These are phyloP conservation scores for Agraylea sexmaculata DNA, from an alignment of 1,140 invertebrate genomes.

Conservation along the genomic window DNA sequence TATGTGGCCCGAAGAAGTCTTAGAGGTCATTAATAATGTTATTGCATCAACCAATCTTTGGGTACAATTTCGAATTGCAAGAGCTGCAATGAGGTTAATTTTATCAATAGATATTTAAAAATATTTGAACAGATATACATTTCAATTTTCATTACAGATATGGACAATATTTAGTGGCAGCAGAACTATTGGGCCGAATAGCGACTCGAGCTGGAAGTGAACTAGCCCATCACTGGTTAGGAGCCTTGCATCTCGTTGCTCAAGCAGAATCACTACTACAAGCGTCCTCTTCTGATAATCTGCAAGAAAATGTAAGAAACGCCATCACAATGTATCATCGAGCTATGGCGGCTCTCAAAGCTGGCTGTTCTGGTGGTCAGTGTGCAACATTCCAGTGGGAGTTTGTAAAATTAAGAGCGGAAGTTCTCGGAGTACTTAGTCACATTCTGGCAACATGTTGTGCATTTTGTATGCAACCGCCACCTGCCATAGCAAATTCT, in stretches of 20 bases:
- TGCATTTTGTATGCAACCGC: constrained; percentile 78
- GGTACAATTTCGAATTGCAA: constrained; percentile 75
- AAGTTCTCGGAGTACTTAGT: constrained; percentile 64
- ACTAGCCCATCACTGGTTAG: constrained; percentile 82
- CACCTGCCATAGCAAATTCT: constrained; percentile 79
- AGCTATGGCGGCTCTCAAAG: constrained; percentile 52
- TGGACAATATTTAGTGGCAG: constrained; percentile 66
- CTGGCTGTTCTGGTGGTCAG: constrained; percentile 42
- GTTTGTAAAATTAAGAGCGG: constrained; percentile 60
- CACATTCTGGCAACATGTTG: constrained; percentile 67
- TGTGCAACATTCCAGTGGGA: constrained; percentile 60
- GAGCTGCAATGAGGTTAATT: constrained; percentile 64
- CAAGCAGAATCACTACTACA: constrained; percentile 43
- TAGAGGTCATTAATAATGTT: constrained; percentile 46
- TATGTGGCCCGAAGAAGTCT: constrained; percentile 41
- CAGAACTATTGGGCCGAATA: constrained; percentile 51
- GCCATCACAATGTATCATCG: constrained; percentile 48
- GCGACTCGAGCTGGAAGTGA: constrained; percentile 74
- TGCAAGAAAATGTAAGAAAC: constrained; percentile 47
- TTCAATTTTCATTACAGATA: constrained; percentile 42
- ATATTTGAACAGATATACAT: background rate
- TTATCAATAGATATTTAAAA: background rate
- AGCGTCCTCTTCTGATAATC: constrained; percentile 24
- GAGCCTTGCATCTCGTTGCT: constrained; percentile 60
- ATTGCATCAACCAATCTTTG: constrained; percentile 57